These are phyloP conservation scores for Vireo altiloquus DNA, from an alignment of 2,113 vertebrate species.

Conservation along the genomic window DNA sequence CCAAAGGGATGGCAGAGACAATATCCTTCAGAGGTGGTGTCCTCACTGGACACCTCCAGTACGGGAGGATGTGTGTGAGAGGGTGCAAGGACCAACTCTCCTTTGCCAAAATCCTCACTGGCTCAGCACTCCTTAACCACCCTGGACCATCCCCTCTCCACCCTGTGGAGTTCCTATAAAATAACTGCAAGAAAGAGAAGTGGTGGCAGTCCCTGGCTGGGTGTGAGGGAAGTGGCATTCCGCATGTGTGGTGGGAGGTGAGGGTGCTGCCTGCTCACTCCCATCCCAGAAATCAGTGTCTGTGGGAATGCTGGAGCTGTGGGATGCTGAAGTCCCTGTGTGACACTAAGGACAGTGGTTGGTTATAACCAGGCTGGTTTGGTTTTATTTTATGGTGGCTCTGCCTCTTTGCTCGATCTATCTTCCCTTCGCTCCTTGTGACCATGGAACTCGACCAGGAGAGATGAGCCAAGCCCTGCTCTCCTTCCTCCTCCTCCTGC, in stretches of 20 bases:
- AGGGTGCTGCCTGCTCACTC: not conserved
- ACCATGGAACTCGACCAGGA: not conserved
- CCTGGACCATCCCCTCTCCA: not conserved
- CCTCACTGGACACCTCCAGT: not conserved
- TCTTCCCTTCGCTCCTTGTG: not conserved
- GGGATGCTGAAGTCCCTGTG: not conserved
- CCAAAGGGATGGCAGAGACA: not conserved
- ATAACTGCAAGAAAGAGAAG: no score
- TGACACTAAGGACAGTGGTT: rapidly evolving
- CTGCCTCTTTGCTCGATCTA: not conserved
- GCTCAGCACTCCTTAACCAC: not conserved
- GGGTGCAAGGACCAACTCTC: not conserved
- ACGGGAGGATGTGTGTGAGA: not conserved
- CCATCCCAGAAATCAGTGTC: rapidly evolving
- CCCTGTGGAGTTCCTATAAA: rapidly evolving
- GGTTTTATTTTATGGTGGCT: not conserved
- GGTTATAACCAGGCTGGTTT: not conserved
- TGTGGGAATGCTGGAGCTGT: not conserved
- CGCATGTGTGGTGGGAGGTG: rapidly evolving
- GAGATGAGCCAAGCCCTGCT: not conserved
- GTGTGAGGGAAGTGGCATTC: not conserved
- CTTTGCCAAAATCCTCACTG: not conserved
- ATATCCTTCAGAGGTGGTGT: not conserved
- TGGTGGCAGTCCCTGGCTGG: not conserved
- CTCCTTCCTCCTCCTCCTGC: not conserved